Evolutionary conservation across 2,113 vertebrate species (phyloP).

Genomic region (Fulmarus glacialis): DNA sequence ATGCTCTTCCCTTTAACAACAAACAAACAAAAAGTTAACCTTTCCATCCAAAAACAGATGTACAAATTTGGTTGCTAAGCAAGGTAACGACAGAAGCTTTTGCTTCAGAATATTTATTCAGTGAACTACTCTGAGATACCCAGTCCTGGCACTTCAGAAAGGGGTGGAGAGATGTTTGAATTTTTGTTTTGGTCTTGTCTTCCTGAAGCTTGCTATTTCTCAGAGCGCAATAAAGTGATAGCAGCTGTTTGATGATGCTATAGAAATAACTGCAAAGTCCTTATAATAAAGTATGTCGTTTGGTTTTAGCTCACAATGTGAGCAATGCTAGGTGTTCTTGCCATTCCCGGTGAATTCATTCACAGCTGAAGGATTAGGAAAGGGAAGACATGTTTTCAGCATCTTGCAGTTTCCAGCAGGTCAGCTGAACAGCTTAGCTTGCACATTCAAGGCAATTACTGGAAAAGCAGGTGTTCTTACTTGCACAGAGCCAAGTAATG

Average conservation of each 20-base stretch:
- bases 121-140: accelerated
- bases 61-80: accelerated
- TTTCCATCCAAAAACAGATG: accelerated
- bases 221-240: neutral
- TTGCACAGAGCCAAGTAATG: neutral
- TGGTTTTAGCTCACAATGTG: accelerated
- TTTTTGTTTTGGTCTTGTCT: too few species aligned
- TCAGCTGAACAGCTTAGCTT: neutral
- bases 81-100: accelerated
- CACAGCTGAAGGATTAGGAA: neutral
- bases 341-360: neutral
- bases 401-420: neutral
- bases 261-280: neutral
- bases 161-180: accelerated
- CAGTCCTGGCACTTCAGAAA: neutral
- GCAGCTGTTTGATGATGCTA: accelerated
- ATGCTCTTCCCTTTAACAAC: accelerated
- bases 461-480: neutral
- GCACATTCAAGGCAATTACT: neutral
- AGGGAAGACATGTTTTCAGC: neutral
- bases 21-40: accelerated
- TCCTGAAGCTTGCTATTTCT: accelerated
- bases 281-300: accelerated
- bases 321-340: neutral
- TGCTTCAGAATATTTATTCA: accelerated